Base-by-base conservation (phyloP, 2,797 vertebrate genomes). In the Mormyrops boulengeri region DNA sequence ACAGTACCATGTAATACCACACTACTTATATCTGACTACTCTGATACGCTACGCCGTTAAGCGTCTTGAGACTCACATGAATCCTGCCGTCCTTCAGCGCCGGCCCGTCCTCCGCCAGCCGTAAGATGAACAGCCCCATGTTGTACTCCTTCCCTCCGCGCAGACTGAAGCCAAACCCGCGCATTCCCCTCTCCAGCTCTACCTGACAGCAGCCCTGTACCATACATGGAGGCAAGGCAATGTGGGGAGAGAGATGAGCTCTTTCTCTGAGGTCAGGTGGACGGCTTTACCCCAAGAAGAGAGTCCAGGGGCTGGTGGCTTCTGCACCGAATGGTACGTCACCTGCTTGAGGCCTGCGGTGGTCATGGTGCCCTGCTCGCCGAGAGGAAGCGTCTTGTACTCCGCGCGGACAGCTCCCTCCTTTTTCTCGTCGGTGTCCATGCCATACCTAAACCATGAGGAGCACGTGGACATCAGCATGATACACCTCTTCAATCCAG, bases 81-180 rank as follows among this genome's bases (percentile, higher is more conserved):
- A 99, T 97, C 88, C 98, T 94, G 73, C 98, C 98, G 0, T 99
- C 98, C 88, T 96, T 97, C 38, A 98, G 95, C 5, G 99, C 98
- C 0, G 99, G 97, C 0, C 99, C 99, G 0, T 99, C 99, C 92
- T 99, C 99, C 0, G 98, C 99, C 4, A 99, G 96, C 0, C 99
- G 95, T 34, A 99, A 97, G 93, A 99, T 99, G 93, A 99, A 99
- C 44, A 99, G 94, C 0, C 98, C 99, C 99, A 99, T 99, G 94
- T 98, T 99, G 91, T 99, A 99, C 89, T 99, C 99, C 92, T 99
- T 99, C 14, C 98, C 99, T 26, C 99, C 98, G 2, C 99, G 96
- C 44, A 99, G 96, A 91, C 98, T 99, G 95, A 99, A 99, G 73
- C 99, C 99, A 50, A 99, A 99, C 50, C 99, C 99, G 0, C 98